A percentile compares a stretch with the other conserved stretches of the same genome.
phyloP scores from a whole-genome alignment of 2,888 invertebrate species.

The Trachelus stipa region DNA sequence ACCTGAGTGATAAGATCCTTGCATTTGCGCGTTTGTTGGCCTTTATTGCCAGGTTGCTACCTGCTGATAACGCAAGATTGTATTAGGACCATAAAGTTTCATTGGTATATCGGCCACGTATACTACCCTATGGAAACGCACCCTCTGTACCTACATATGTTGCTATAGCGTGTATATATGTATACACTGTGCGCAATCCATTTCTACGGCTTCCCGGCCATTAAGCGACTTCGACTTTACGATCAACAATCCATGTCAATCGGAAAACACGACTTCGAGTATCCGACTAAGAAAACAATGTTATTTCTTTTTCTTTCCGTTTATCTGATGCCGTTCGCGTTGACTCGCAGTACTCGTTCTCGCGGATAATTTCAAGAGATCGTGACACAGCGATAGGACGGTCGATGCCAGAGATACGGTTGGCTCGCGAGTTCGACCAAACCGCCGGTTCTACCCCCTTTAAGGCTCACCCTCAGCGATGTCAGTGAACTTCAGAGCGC shows the following conservation, averaged over 20 bases:
- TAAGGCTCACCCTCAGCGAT: not conserved
- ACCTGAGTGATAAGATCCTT: constrained; percentile 42
- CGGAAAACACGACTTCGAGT: not conserved
- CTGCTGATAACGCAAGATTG: constrained; percentile 48
- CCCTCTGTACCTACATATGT: not conserved
- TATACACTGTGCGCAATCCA: not conserved
- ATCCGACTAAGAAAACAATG: not conserved
- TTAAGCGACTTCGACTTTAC: not conserved
- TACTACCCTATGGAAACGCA: not conserved
- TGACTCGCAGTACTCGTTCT: not conserved
- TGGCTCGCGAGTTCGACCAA: not conserved
- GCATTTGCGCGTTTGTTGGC: constrained; percentile 34
- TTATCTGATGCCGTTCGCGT: not conserved
- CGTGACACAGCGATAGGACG: not conserved
- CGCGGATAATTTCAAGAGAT: not conserved
- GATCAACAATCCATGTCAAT: not conserved
- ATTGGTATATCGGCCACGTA: not conserved
- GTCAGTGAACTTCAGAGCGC: not conserved
- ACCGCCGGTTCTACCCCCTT: not conserved
- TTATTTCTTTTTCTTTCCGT: not conserved
- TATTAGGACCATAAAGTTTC: constrained; percentile 42
- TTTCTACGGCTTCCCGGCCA: not conserved
- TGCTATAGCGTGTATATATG: not conserved
- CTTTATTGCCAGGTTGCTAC: constrained; percentile 44
- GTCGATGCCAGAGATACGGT: not conserved